Percentiles rank a stretch among this genome's conserved stretches.
phyloP scores from a whole-genome alignment of 2,888 invertebrate genomes.

The Andrena dorsata region DNA sequence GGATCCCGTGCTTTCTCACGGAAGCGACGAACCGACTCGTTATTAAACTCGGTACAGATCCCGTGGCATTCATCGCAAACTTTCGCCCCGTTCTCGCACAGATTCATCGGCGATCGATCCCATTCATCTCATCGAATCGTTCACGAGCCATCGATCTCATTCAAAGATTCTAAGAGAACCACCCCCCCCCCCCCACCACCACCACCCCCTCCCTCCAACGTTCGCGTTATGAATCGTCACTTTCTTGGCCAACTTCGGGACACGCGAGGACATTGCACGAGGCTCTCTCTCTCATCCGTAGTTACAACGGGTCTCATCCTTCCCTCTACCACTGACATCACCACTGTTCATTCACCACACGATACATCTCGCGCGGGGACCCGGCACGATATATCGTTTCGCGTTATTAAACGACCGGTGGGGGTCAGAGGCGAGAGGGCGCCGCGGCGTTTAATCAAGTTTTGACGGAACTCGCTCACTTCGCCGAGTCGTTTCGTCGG shows the following conservation, averaged over 20 bases:
- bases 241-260: background rate
- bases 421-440: slow-evolving; percentile 11
- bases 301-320: slow-evolving; percentile 36
- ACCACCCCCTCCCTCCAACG: background rate
- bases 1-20: background rate
- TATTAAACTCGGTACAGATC: background rate
- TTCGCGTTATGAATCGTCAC: slow-evolving; percentile 17
- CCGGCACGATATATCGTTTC: slow-evolving; percentile 44
- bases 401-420: slow-evolving; percentile 44
- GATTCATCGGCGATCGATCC: slow-evolving; percentile 18
- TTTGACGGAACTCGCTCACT: slow-evolving; percentile 23
- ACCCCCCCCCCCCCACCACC: background rate
- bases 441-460: slow-evolving; percentile 45
- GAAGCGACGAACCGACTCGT: background rate
- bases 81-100: background rate
- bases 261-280: background rate
- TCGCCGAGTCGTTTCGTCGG: slow-evolving; percentile 21
- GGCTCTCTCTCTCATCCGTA: background rate
- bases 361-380: slow-evolving; percentile 42
- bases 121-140: slow-evolving; percentile 1
- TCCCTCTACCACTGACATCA: slow-evolving; percentile 40
- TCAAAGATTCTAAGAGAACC: background rate
- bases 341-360: slow-evolving; percentile 59
- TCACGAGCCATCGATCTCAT: slow-evolving; percentile 18
- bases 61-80: background rate